Evolutionary conservation across 2,797 vertebrate genomes (phyloP), one percentile per base, ranked within the genome.

Genomic region (Lates japonicus): DNA sequence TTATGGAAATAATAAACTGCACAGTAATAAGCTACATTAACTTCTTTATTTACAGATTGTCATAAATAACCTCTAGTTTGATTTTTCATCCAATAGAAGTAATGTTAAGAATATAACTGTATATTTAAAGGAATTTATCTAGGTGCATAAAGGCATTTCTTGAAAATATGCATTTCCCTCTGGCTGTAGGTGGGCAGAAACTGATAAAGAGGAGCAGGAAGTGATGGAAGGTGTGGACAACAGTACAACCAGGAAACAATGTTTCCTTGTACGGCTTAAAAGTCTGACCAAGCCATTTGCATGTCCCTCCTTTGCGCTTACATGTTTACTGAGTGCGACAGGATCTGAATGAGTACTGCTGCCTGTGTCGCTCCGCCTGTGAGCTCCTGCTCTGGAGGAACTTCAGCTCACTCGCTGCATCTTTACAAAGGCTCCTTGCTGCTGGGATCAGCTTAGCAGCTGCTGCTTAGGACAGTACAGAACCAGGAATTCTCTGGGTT

Each of bases 161-260:
- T 58, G 29, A 31, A 39, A 42, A 17, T 25, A 22, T 8, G 1
- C 33, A 10, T 59, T 19, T 1, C 2, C n/a, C 20, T 33, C n/a
- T 55, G 10, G 17, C 7, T 14, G 31, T 46, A 59, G 25, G 1
- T 35, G 46, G 46, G 29, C 35, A 48, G 42, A 57, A n/a, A 35
- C 51, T 68, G 80, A 88, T 84, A 82, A 80, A 66, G 25, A 58
- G 31, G 55, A 75, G 63, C 81, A 86, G 82, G 86, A 88, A 88
- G 70, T 7, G 10, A 61, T 79, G 62, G 58, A 70, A 65, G 44
- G 39, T 48, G 16, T 22, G 22, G 49, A 51, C 49, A 42, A 29
- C 25, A 20, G 25, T 68, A n/a, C 31, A 58, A 33, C 41, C 25
- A 59, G 74, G 49, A 78, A 63, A 55, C 64, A 68, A 48, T 73